phyloP scores from a whole-genome alignment of 2,113 vertebrate species.

The Equus quagga region DNA sequence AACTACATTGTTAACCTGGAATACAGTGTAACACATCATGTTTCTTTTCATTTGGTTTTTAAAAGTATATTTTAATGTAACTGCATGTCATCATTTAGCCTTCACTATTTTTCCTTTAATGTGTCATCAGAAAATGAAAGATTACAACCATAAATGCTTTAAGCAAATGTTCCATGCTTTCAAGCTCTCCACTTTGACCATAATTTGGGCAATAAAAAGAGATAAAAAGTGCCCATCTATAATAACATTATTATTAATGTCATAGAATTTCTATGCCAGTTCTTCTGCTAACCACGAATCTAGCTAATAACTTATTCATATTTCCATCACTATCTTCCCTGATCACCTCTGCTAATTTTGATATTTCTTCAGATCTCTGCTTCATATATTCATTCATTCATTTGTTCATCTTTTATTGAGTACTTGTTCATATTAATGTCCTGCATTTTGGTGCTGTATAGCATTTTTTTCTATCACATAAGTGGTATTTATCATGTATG shows the following conservation, averaged over 20 bases:
- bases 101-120: conserved; percentile 37
- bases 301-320: conserved; percentile 42
- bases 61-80: conserved; percentile 46
- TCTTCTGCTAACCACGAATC: conserved; percentile 10
- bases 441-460: not conserved
- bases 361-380: not conserved
- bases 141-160: not conserved
- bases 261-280: not conserved
- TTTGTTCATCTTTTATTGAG: not conserved
- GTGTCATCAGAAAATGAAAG: not conserved
- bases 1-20: not conserved
- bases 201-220: conserved; percentile 56
- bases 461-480: not conserved
- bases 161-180: conserved; percentile 15
- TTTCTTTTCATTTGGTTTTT: conserved; percentile 18
- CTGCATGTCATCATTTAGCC: not conserved
- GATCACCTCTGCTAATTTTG: conserved; percentile 19
- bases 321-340: not conserved
- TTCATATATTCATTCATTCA: not conserved
- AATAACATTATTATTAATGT: conserved; percentile 53
- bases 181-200: not conserved
- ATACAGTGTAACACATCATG: not conserved
- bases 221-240: not conserved
- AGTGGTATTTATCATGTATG: not conserved
- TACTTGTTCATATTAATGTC: not conserved